These are phyloP conservation scores for Sebastes taczanowskii DNA, from an alignment of 2,797 vertebrate genomes.

Conservation along the genomic window DNA sequence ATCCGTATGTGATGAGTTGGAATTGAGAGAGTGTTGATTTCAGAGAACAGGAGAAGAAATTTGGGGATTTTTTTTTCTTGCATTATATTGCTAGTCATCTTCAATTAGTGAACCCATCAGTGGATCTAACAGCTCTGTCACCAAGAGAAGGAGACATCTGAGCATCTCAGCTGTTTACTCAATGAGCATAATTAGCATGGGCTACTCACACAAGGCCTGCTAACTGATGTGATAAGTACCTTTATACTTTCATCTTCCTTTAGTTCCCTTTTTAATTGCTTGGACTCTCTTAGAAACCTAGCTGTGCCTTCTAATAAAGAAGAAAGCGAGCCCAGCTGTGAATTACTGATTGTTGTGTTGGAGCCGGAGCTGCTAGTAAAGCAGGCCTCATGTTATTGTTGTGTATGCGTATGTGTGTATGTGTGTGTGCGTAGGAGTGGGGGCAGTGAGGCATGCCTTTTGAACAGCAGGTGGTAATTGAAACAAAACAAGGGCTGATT, in stretches of 20 bases:
- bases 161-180: slow-evolving; percentile 70
- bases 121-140: slow-evolving; percentile 50
- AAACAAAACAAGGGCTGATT: slow-evolving; percentile 99
- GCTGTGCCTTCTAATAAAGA: slow-evolving; percentile 85
- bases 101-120: slow-evolving; percentile 27
- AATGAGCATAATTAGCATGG: slow-evolving; percentile 86
- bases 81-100: slow-evolving; percentile 14
- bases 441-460: slow-evolving; percentile 93
- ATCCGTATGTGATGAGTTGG: background rate
- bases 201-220: slow-evolving; percentile 73
- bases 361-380: slow-evolving; percentile 86
- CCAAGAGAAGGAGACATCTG: slow-evolving; percentile 58
- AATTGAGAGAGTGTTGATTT: background rate
- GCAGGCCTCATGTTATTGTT: slow-evolving; percentile 87
- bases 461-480: slow-evolving; percentile 99
- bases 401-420: slow-evolving; percentile 72
- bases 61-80: background rate
- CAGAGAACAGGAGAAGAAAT: background rate
- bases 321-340: slow-evolving; percentile 78
- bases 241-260: slow-evolving; percentile 86
- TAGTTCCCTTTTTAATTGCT: slow-evolving; percentile 89
- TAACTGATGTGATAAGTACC: slow-evolving; percentile 88
- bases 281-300: slow-evolving; percentile 89
- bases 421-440: slow-evolving; percentile 35
- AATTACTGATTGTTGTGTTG: slow-evolving; percentile 90